A percentile compares a stretch with the other conserved stretches of the same genome.
phyloP scores from a whole-genome alignment of 2,888 invertebrate genomes.

The Microplitis manilae region DNA sequence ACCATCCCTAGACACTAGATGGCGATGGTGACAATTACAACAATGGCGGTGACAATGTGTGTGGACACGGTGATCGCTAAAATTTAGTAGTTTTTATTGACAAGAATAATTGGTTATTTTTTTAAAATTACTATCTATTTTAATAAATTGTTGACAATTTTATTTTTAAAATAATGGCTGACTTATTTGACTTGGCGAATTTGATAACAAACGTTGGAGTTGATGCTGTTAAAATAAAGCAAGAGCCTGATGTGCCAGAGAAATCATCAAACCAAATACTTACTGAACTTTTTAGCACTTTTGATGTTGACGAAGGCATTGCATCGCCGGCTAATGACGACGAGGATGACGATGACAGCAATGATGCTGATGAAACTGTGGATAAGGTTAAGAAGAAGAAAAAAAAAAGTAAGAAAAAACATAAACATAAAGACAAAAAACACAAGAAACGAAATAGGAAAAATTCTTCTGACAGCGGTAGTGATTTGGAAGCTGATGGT shows the following conservation, averaged over 20 bases:
- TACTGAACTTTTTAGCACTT: slow-evolving; percentile 85
- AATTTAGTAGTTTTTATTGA: background rate
- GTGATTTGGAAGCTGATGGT: slow-evolving; percentile 61
- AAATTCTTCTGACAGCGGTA: slow-evolving; percentile 65
- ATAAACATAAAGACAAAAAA: slow-evolving; percentile 75
- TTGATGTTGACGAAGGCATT: slow-evolving; percentile 73
- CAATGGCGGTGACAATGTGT: background rate
- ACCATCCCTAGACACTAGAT: background rate
- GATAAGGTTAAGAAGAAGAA: slow-evolving; percentile 57
- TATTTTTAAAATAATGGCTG: slow-evolving; percentile 58
- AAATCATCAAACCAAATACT: slow-evolving; percentile 87
- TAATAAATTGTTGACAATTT: background rate
- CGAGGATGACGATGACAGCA: slow-evolving; percentile 54
- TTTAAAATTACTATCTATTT: background rate
- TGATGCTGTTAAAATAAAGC: slow-evolving; percentile 67
- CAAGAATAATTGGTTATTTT: background rate
- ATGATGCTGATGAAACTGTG: slow-evolving; percentile 60
- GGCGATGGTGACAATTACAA: background rate
- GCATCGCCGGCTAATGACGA: slow-evolving; percentile 44
- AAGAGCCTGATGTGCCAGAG: slow-evolving; percentile 68
- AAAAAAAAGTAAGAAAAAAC: slow-evolving; percentile 64
- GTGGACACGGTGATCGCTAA: background rate
- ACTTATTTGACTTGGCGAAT: slow-evolving; percentile 68
- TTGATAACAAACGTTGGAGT: slow-evolving; percentile 68
- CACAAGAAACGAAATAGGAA: slow-evolving; percentile 73